Conservation (phyloP, 2,113 vertebrate genomes). For the Callipepla squamata region DNA sequence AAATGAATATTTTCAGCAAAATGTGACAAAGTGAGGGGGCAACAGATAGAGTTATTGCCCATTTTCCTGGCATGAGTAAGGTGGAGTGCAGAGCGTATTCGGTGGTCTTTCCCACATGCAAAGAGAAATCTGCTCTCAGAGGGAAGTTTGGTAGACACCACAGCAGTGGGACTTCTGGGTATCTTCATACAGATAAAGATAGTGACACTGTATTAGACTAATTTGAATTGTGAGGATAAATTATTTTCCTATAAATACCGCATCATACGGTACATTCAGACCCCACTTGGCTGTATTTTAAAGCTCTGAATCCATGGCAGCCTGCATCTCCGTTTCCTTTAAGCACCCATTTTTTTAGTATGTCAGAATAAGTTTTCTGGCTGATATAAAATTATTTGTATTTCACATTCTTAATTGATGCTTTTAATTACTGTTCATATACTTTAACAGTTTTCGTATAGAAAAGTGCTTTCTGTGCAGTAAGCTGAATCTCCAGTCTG, state of each 20-base stretch:
- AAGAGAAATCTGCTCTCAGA: background rate
- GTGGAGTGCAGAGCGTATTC: background rate
- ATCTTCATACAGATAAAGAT: conserved; percentile 9
- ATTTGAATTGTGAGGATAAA: conserved; percentile 35
- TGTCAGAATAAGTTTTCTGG: conserved; percentile 58
- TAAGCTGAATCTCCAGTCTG: conserved; percentile 46
- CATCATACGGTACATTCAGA: conserved; percentile 13
- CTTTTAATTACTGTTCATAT: conserved; percentile 73
- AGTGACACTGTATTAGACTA: background rate
- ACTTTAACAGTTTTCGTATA: conserved; percentile 64
- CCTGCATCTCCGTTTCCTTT: conserved; percentile 19
- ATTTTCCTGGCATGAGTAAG: background rate
- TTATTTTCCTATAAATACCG: conserved; percentile 41
- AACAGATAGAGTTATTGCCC: background rate
- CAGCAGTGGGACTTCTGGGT: background rate
- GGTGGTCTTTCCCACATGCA: background rate
- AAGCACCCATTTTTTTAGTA: conserved; percentile 43
- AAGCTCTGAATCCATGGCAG: conserved; percentile 15
- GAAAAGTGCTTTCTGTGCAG: conserved; percentile 70
- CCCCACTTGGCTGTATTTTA: conserved; percentile 18
- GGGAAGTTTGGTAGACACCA: background rate
- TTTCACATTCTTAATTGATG: conserved; percentile 65
- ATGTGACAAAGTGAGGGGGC: background rate
- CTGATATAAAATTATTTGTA: conserved; percentile 68
- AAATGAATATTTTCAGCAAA: background rate